Evolutionary conservation across 2,797 vertebrate species (phyloP).

Genomic region (Phataginus tricuspis): DNA sequence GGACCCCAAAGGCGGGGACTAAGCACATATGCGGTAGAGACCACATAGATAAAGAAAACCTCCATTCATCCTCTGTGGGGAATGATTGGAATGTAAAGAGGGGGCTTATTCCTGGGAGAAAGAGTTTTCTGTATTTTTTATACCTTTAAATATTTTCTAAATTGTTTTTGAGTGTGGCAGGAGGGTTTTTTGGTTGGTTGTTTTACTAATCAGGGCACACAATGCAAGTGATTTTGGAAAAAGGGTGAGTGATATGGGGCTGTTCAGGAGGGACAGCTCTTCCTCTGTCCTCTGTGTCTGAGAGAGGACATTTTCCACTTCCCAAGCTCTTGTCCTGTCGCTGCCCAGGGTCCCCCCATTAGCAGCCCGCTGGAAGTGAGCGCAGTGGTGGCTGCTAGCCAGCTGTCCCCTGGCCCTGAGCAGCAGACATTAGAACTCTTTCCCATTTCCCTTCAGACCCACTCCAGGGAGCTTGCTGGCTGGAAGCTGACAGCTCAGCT

Average conservation of each 20-base stretch:
- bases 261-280: background rate
- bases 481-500: conserved; percentile 55
- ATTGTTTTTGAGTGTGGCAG: background rate
- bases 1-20: accelerated
- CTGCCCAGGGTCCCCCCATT: background rate
- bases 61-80: no score
- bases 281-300: background rate
- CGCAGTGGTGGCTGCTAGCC: background rate
- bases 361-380: background rate
- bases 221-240: background rate
- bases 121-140: background rate
- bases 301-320: background rate
- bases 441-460: background rate
- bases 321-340: background rate
- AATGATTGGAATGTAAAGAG: no score
- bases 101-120: background rate
- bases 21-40: accelerated
- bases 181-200: background rate
- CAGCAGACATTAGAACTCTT: background rate
- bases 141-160: background rate
- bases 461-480: background rate
- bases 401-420: background rate
- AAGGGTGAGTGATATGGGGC: accelerated
- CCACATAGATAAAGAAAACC: accelerated
- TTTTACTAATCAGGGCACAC: background rate